Evolutionary conservation across 2,888 invertebrate species (phyloP), one percentile per base, ranked within the genome.

Genomic region (Macaria liturata): DNA sequence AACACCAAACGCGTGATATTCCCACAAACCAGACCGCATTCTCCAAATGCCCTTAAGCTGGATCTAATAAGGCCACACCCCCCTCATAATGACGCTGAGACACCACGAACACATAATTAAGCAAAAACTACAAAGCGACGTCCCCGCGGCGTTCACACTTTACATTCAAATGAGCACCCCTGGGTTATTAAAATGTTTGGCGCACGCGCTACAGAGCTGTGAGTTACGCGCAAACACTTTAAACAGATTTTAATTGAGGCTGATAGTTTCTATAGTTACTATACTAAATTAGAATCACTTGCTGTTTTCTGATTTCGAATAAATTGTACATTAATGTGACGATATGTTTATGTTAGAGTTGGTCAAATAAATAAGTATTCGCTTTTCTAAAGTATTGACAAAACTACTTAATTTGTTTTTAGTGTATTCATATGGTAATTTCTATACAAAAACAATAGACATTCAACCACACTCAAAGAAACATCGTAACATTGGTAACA

Each of bases 151-250:
- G 76, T 71, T 80, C 81, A 72, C 78, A 78, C 80, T 82, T 82
- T 72, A 78, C 83, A 88, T 90, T 87, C 83, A 90, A 88, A 90
- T 88, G 84, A 86, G 80, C 85, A 79, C 86, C 84, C 82, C 78
- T 68, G 74, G 68, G 67, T 75, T 71, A 73, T 69, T 65, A 69
- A 73, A 76, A 80, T 75, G 72, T 81, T 79, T 80, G 81, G 81
- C 80, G 80, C 81, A 71, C 66, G 66, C 60, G 57, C 64, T 40
- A 55, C 37, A 42, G 46, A 34, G 45, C 34, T 40, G 42, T 9
- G 49, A 46, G 43, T 40, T 53, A 46, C 43, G 44, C 48, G 44
- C 20, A 43, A 43, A 9, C 31, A 20, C 50, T 44, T 37, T 44
- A 9, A 4, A 32, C 34, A 7, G 39, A 9, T 43, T 34, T 30